phyloP scores from a whole-genome alignment of 2,113 vertebrate species.

The Coptodon bakossiorum region DNA sequence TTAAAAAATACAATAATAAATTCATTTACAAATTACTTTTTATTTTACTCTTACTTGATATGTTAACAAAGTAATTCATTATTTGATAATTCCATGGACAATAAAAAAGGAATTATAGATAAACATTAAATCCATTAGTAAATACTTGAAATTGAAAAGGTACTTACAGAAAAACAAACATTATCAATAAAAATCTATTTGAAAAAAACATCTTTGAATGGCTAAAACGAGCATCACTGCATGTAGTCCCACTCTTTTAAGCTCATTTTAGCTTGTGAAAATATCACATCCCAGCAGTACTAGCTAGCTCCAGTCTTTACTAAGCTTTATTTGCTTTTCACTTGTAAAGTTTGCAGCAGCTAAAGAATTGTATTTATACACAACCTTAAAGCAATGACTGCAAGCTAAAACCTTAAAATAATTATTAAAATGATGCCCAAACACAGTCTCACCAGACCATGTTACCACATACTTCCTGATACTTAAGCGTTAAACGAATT shows the following conservation, averaged over 20 bases:
- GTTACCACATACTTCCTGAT: not conserved
- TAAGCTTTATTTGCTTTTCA: not conserved
- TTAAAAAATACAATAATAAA: not conserved
- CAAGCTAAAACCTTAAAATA: not conserved
- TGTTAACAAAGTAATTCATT: not conserved
- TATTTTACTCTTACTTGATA: not conserved
- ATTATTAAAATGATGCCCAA: not conserved
- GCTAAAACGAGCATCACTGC: rapidly evolving
- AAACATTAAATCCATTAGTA: not conserved
- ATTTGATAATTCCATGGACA: not conserved
- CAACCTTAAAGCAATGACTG: not conserved
- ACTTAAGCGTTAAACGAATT: not conserved
- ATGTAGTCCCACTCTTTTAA: not conserved
- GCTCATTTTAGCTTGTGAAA: not conserved
- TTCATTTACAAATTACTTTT: not conserved
- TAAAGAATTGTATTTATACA: not conserved
- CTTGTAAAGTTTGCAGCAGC: not conserved
- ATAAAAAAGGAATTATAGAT: not conserved
- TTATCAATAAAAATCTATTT: not conserved
- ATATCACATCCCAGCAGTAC: not conserved
- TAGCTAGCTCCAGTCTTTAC: not conserved
- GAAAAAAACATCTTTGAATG: not conserved
- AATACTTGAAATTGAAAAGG: not conserved
- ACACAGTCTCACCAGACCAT: not conserved
- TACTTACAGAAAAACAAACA: not conserved